Conservation (phyloP, 53 echinoderm and acorn worm species). For the Zoroaster sp. region DNA sequence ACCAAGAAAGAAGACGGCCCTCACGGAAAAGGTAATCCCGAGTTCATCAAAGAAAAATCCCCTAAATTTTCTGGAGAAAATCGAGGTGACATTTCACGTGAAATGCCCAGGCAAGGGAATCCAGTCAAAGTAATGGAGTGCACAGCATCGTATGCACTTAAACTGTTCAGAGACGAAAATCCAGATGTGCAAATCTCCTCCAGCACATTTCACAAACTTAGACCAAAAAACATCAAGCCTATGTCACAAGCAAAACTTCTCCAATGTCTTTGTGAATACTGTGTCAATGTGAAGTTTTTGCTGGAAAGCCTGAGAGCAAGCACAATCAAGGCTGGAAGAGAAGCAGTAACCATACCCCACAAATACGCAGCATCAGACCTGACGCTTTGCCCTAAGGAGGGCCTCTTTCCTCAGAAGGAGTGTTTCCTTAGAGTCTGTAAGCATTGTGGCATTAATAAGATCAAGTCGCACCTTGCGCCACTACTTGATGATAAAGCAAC, state of each 20-base stretch:
- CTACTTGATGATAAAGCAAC: background rate
- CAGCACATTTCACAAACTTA: conserved; percentile 27
- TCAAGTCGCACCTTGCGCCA: background rate
- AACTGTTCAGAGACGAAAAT: conserved; percentile 49
- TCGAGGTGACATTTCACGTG: conserved; percentile 44
- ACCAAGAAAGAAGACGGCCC: conserved; percentile 38
- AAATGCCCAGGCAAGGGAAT: conserved; percentile 28
- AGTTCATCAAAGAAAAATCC: background rate
- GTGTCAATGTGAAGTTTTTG: conserved; percentile 40
- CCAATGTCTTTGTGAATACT: conserved; percentile 64
- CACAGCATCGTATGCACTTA: conserved; percentile 15
- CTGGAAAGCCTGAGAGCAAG: background rate
- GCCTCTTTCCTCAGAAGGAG: conserved; percentile 30
- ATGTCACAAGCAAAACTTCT: conserved; percentile 47
- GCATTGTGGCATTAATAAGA: conserved; percentile 1
- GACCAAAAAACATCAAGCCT: conserved; percentile 42
- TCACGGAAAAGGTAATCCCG: background rate
- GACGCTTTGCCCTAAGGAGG: conserved; percentile 3
- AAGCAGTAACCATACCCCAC: background rate
- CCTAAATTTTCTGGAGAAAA: background rate
- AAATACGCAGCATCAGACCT: background rate
- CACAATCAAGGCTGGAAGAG: background rate
- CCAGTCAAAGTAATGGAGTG: conserved; percentile 59
- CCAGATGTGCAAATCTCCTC: conserved; percentile 11
- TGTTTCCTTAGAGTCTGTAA: background rate